A percentile compares a stretch with the other conserved stretches of the same genome.
phyloP scores from a whole-genome alignment of 2,113 vertebrate genomes.

The Dicaeum eximium region DNA sequence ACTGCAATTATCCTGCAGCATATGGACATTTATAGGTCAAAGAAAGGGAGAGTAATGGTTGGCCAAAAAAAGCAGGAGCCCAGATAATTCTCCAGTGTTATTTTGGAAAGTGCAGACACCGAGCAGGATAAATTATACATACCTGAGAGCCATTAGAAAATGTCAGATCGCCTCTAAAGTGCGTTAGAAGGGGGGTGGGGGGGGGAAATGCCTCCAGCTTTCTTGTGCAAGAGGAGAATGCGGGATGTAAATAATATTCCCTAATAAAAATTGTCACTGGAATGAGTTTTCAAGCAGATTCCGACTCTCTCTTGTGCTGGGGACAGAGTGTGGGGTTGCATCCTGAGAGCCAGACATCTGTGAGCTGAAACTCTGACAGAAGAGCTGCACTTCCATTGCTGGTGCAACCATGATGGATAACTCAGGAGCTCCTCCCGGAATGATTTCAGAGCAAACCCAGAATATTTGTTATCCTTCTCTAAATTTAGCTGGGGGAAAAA shows the following conservation, averaged over 20 bases:
- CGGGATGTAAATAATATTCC: not conserved
- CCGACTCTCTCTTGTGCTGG: not conserved
- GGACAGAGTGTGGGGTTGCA: not conserved
- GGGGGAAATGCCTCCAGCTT: not conserved
- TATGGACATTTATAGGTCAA: conserved; percentile 59
- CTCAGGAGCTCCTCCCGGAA: not conserved
- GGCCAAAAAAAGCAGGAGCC: conserved; percentile 33
- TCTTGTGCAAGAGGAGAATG: not conserved
- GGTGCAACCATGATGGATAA: not conserved
- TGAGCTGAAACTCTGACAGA: not conserved
- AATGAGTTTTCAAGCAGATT: not conserved
- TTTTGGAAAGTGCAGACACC: not conserved
- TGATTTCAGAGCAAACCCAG: not conserved
- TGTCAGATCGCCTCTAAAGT: not conserved
- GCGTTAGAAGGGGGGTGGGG: not conserved
- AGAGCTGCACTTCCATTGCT: not conserved
- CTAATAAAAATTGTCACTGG: not conserved
- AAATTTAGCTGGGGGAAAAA: not conserved
- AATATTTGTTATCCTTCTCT: conserved; percentile 9
- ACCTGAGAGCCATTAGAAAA: conserved; percentile 39
- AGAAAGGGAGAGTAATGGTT: not conserved
- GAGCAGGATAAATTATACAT: conserved; percentile 15
- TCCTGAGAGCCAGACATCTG: not conserved
- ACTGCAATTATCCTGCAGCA: conserved; percentile 50
- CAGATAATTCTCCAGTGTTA: not conserved